These are phyloP conservation scores for Sebastes variabilis DNA, from an alignment of 2,797 vertebrate genomes.

Conservation along the genomic window DNA sequence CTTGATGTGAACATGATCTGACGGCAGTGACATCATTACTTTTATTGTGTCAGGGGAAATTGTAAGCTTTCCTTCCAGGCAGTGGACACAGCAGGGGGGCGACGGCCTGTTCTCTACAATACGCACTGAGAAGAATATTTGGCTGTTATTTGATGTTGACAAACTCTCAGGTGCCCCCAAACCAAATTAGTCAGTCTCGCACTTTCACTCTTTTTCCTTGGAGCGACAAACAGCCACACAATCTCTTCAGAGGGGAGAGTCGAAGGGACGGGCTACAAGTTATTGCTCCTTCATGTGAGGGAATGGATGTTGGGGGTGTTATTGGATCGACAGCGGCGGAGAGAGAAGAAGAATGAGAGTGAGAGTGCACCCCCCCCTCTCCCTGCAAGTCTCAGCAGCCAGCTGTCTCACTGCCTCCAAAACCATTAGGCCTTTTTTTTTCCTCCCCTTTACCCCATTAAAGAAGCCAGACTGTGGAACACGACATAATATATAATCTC, in stretches of 20 bases:
- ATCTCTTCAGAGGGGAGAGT: slow-evolving; percentile 52
- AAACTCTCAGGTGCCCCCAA: slow-evolving; percentile 70
- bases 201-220: slow-evolving; percentile 45
- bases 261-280: slow-evolving; percentile 49
- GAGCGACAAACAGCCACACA: slow-evolving; percentile 47
- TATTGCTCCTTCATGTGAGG: slow-evolving; percentile 71
- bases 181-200: slow-evolving; percentile 72
- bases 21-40: slow-evolving; percentile 48
- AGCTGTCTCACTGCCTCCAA: slow-evolving; percentile 66
- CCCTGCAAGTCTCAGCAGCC: slow-evolving; percentile 51
- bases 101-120: slow-evolving; percentile 44
- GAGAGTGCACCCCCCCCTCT: slow-evolving; percentile 6
- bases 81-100: slow-evolving; percentile 28
- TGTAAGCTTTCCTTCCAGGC: slow-evolving; percentile 46
- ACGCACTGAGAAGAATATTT: slow-evolving; percentile 50
- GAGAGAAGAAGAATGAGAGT: slow-evolving; percentile 31
- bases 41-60: slow-evolving; percentile 49
- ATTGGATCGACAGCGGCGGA: slow-evolving; percentile 49
- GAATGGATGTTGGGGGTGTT: slow-evolving; percentile 62
- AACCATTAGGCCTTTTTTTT: slow-evolving; percentile 57
- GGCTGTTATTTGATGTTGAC: slow-evolving; percentile 71
- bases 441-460: slow-evolving; percentile 66
- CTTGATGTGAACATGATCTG: slow-evolving; percentile 39
- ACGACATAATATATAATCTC: slow-evolving; percentile 72
- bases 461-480: slow-evolving; percentile 73